Percentiles rank a stretch among this genome's conserved stretches.
These are phyloP conservation scores for Sogatella furcifera DNA, from an alignment of 1,140 invertebrate species.

Conservation along the genomic window DNA sequence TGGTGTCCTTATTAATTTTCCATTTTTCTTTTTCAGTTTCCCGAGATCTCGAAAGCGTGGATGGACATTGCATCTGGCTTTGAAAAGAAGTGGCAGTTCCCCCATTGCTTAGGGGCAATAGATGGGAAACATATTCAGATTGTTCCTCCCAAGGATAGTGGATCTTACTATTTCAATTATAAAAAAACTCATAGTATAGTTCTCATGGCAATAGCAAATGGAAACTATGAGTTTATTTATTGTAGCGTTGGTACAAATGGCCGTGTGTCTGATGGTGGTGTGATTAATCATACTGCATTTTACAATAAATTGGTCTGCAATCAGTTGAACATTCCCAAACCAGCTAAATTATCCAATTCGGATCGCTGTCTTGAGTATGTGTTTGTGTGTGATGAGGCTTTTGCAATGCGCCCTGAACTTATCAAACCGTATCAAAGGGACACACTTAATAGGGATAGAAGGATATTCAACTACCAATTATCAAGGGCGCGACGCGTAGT, in stretches of 20 bases:
- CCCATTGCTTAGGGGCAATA: conserved; percentile 31
- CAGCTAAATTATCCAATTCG: too few relatives aligned
- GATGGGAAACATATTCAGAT: too few relatives aligned
- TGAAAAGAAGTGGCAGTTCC: conserved; percentile 35
- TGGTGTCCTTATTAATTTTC: background rate
- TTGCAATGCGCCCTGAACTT: conserved; percentile 34
- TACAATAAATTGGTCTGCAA: background rate
- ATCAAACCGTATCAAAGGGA: conserved; percentile 20
- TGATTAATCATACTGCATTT: background rate
- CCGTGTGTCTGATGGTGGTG: background rate
- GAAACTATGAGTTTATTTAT: conserved; percentile 25
- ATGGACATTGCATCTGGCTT: conserved; percentile 27
- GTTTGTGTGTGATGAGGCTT: conserved; percentile 40
- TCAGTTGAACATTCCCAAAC: background rate
- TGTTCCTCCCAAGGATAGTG: too few relatives aligned
- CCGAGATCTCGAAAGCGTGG: conserved; percentile 21
- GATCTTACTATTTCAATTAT: too few relatives aligned
- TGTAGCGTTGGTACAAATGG: background rate
- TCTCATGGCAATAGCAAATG: conserved; percentile 33
- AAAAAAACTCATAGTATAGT: conserved; percentile 32
- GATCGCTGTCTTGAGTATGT: background rate
- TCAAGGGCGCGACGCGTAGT: conserved; percentile 14
- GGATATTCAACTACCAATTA: conserved; percentile 30
- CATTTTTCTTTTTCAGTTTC: conserved; percentile 15
- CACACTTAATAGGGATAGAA: too few relatives aligned